Conservation (phyloP, 2,797 vertebrate genomes). For the Chlorospingus semifuscus region DNA sequence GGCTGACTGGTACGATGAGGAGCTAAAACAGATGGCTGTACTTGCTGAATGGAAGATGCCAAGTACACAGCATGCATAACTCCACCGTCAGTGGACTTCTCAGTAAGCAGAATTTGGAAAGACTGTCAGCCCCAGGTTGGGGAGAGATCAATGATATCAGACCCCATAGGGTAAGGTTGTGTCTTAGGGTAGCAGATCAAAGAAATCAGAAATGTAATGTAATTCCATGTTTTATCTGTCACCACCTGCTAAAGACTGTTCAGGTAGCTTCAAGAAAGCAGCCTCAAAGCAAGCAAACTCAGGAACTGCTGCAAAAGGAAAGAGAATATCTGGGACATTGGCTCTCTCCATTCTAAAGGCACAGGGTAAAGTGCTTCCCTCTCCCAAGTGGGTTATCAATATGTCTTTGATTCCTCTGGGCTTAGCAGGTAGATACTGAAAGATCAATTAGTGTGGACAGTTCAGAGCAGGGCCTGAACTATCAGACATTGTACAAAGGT, state of each 20-base stretch:
- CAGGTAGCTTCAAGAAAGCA: background rate
- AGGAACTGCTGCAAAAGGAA: background rate
- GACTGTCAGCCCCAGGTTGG: background rate
- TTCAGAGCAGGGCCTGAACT: background rate
- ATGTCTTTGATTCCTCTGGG: background rate
- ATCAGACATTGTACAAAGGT: background rate
- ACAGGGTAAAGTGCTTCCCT: background rate
- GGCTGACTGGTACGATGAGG: background rate
- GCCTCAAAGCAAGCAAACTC: background rate
- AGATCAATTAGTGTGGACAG: background rate
- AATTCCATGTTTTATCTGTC: background rate
- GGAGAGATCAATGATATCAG: background rate
- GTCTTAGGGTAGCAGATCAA: background rate
- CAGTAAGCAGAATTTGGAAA: background rate
- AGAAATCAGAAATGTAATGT: background rate
- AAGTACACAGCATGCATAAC: background rate
- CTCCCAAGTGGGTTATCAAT: background rate
- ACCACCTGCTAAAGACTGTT: background rate
- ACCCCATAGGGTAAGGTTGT: background rate
- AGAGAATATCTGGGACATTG: background rate
- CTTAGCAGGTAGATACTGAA: background rate
- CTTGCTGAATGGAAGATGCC: background rate
- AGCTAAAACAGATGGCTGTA: slow-evolving; percentile 25
- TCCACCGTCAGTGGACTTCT: background rate
- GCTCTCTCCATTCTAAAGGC: background rate